phyloP scores from a whole-genome alignment of 2,797 vertebrate species.

The Cirrhinus molitorella region DNA sequence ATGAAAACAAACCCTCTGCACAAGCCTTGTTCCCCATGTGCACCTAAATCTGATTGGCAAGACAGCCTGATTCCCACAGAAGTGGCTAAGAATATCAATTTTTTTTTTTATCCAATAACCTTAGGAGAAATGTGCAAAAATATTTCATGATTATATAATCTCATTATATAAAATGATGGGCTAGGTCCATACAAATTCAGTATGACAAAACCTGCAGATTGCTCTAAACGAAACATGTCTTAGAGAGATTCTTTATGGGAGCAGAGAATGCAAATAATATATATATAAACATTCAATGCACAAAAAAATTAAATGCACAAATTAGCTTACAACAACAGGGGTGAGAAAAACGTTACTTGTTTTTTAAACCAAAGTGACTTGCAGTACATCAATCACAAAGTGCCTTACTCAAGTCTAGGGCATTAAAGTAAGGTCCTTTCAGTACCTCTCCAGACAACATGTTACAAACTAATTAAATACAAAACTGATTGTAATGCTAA shows the following conservation, averaged over 20 bases:
- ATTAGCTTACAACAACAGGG: constrained; percentile 1
- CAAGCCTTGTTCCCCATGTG: background rate
- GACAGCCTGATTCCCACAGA: constrained; percentile 9
- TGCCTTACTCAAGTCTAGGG: constrained; percentile 26
- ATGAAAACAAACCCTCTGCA: background rate
- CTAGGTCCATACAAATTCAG: constrained; percentile 46
- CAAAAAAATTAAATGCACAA: constrained; percentile 45
- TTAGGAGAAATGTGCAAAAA: constrained; percentile 61
- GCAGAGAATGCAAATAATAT: constrained; percentile 19
- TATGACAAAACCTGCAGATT: constrained; percentile 41
- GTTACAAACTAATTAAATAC: background rate
- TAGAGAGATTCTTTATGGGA: constrained; percentile 42
- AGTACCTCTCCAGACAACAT: constrained; percentile 17
- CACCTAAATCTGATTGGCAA: constrained; percentile 8
- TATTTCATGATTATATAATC: constrained; percentile 49
- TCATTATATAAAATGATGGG: constrained; percentile 53
- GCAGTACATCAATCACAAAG: constrained; percentile 11
- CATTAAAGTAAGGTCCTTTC: constrained; percentile 21
- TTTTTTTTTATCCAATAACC: constrained; percentile 50
- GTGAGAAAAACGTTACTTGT: background rate
- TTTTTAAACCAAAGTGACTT: constrained; percentile 9
- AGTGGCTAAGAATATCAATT: constrained; percentile 12
- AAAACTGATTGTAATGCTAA: constrained; percentile 8
- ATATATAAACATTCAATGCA: constrained; percentile 7
- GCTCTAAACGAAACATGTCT: constrained; percentile 39